These are phyloP conservation scores for Lithobates pipiens DNA, from an alignment of 2,797 vertebrate species.

Conservation along the genomic window DNA sequence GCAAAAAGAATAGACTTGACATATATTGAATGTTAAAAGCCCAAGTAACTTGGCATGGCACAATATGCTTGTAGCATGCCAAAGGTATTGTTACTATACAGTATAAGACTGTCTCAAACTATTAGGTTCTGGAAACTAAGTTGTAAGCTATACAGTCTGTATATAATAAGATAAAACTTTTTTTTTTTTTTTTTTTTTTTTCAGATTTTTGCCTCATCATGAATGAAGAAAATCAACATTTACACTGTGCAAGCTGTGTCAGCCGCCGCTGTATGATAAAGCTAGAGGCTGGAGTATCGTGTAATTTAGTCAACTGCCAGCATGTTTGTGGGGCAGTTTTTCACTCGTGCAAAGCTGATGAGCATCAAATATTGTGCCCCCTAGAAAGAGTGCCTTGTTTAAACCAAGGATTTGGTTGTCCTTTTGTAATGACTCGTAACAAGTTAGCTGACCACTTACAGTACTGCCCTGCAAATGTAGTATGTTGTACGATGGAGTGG, in stretches of 20 bases:
- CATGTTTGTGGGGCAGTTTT: constrained; percentile 96
- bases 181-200: constrained; percentile 47
- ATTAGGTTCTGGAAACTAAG: too few species aligned
- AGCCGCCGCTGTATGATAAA: constrained; percentile 95
- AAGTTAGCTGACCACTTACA: constrained; percentile 93
- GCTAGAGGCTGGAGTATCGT: constrained; percentile 88
- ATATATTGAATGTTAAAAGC: too few species aligned
- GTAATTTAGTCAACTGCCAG: constrained; percentile 92
- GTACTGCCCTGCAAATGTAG: constrained; percentile 93
- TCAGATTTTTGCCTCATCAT: constrained; percentile 76
- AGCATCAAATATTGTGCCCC: constrained; percentile 92
- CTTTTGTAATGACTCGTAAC: constrained; percentile 87
- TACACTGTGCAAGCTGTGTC: constrained; percentile 94
- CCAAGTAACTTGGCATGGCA: too few species aligned
- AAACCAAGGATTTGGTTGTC: constrained; percentile 93
- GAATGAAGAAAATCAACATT: constrained; percentile 86
- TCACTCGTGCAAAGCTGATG: constrained; percentile 91
- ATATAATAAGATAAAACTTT: too few species aligned
- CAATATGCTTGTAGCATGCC: too few species aligned
- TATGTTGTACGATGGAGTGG: constrained; percentile 99
- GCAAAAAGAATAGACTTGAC: too few species aligned
- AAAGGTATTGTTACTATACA: too few species aligned
- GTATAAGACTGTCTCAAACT: too few species aligned
- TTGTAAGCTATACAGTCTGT: too few species aligned
- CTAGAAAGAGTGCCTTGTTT: constrained; percentile 94